Conservation (phyloP, 2,888 invertebrate genomes). For the Cosmia trapezina region DNA sequence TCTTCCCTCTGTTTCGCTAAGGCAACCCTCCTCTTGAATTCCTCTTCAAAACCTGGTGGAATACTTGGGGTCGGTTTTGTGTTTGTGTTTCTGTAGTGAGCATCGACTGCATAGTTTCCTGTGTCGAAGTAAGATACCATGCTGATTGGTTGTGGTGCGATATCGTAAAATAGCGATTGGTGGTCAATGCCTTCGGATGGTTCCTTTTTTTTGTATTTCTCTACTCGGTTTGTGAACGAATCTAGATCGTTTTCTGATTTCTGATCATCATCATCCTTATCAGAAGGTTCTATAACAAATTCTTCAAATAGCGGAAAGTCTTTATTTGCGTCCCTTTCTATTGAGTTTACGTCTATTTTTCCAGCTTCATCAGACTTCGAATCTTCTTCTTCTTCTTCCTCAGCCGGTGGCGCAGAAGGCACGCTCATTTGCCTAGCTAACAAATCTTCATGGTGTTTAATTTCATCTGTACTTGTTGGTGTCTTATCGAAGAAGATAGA, state of each 20-base stretch:
- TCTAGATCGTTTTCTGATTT: constrained; percentile 74
- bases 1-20: constrained; percentile 49
- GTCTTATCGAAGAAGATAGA: constrained; percentile 77
- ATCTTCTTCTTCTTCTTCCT: constrained; percentile 85
- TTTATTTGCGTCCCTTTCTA: constrained; percentile 86
- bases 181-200: constrained; percentile 60
- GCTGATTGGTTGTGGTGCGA: constrained; percentile 74
- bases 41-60: constrained; percentile 86
- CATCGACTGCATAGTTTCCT: constrained; percentile 86
- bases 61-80: constrained; percentile 73
- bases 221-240: constrained; percentile 84
- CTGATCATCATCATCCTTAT: constrained; percentile 84
- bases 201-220: constrained; percentile 81
- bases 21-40: constrained; percentile 67
- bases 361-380: constrained; percentile 82
- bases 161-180: constrained; percentile 54
- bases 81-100: constrained; percentile 81
- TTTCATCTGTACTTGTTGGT: constrained; percentile 81
- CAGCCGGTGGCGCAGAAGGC: constrained; percentile 80
- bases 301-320: constrained; percentile 85
- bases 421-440: constrained; percentile 74
- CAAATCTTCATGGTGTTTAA: constrained; percentile 76
- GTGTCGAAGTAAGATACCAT: constrained; percentile 88
- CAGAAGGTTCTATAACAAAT: constrained; percentile 83
- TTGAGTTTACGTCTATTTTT: constrained; percentile 82